Conservation (phyloP, 2,888 invertebrate species). For the Hanleya hanleyi region DNA sequence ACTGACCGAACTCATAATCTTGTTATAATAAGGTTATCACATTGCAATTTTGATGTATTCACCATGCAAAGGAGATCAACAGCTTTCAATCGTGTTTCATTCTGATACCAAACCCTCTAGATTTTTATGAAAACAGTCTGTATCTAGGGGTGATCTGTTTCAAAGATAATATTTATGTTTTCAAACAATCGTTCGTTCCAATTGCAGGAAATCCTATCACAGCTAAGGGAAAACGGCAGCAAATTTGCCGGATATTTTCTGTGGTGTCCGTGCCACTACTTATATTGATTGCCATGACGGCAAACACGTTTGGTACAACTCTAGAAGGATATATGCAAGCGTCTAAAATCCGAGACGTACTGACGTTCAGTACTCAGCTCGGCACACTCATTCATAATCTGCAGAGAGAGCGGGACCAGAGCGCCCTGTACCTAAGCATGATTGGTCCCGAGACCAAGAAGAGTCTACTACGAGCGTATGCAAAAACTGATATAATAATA, state of each 20-base stretch:
- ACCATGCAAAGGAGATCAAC: no score
- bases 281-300: slow-evolving; percentile 54
- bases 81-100: no score
- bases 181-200: no score
- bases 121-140: no score
- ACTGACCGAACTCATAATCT: no score
- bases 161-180: no score
- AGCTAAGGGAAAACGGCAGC: slow-evolving; percentile 54
- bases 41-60: no score
- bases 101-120: no score
- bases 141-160: no score
- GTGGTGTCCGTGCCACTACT: slow-evolving; percentile 57
- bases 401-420: slow-evolving; percentile 63
- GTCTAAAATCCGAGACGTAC: slow-evolving; percentile 22
- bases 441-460: slow-evolving; percentile 54
- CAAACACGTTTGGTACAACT: slow-evolving; percentile 47
- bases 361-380: slow-evolving; percentile 46
- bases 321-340: slow-evolving; percentile 16
- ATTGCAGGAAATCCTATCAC: slow-evolving; percentile 64
- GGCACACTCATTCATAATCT: slow-evolving; percentile 47
- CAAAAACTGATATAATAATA: slow-evolving; percentile 52
- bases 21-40: no score
- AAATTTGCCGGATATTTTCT: slow-evolving; percentile 57
- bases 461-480: slow-evolving; percentile 53
- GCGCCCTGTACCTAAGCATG: slow-evolving; percentile 58